Conservation (phyloP, 2,888 invertebrate genomes). For the Ernsta delagoae region DNA sequence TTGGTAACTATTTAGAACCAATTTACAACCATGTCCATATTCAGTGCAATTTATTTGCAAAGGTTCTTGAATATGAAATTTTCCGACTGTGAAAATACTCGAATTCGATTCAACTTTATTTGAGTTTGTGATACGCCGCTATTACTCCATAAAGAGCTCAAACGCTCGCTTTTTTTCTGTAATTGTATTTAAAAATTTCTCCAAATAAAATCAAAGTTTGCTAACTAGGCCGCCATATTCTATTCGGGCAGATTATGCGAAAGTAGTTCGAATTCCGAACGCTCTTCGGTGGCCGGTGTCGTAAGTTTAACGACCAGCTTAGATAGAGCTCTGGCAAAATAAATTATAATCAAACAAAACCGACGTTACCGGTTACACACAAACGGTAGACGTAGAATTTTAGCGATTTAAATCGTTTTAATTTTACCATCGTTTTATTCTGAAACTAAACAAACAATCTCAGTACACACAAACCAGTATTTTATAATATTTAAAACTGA, state of each 20-base stretch:
- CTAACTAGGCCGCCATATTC: slow-evolving; percentile 70
- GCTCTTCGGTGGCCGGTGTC: slow-evolving; percentile 64
- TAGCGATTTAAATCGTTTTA: not conserved
- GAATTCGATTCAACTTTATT: slow-evolving; percentile 17
- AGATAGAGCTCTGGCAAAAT: slow-evolving; percentile 63
- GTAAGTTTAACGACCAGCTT: slow-evolving; percentile 69
- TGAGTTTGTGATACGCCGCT: slow-evolving; percentile 16
- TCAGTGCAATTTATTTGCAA: slow-evolving; percentile 27
- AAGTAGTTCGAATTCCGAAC: slow-evolving; percentile 82
- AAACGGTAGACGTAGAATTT: not conserved
- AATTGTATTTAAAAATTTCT: slow-evolving; percentile 13
- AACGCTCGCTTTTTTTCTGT: slow-evolving; percentile 13
- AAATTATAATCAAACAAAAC: slow-evolving; percentile 42
- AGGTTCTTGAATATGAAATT: slow-evolving; percentile 21
- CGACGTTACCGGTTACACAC: not conserved
- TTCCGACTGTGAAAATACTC: slow-evolving; percentile 11
- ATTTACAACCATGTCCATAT: slow-evolving; percentile 25
- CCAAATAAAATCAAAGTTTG: slow-evolving; percentile 38
- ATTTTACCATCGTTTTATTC: not conserved
- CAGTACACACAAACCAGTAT: not conserved
- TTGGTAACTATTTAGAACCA: slow-evolving; percentile 12
- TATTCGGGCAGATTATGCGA: slow-evolving; percentile 78
- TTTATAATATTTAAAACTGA: too few relatives aligned
- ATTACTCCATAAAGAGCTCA: slow-evolving; percentile 12
- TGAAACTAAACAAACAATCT: not conserved